Evolutionary conservation across 1,140 invertebrate genomes (phyloP).

Genomic region (Fopius arisanus): DNA sequence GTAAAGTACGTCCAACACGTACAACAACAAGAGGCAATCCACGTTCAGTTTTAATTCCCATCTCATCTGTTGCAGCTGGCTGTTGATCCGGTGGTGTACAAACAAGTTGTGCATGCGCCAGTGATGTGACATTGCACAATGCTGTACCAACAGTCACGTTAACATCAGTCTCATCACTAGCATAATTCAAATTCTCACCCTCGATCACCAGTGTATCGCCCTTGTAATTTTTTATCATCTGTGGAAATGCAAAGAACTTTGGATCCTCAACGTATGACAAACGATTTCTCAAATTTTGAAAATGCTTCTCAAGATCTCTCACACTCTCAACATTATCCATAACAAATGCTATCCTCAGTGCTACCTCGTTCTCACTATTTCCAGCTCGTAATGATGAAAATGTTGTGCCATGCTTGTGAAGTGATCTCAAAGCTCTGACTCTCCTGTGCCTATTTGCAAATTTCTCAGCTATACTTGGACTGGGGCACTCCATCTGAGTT

Average conservation of each 20-base stretch:
- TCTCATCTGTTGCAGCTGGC: conserved; percentile 87
- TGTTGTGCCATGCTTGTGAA: conserved; percentile 44
- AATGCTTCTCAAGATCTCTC: conserved; percentile 86
- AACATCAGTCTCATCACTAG: conserved; percentile 92
- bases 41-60: conserved; percentile 76
- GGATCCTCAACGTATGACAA: conserved; percentile 94
- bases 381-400: conserved; percentile 39
- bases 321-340: conserved; percentile 96
- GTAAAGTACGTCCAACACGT: conserved; percentile 83
- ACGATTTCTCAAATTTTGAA: conserved; percentile 78
- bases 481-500: conserved; percentile 94
- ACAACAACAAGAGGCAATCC: conserved; percentile 90
- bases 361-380: conserved; percentile 68
- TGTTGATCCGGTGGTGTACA: conserved; percentile 88
- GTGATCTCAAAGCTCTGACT: conserved; percentile 39
- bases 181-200: conserved; percentile 89
- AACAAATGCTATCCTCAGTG: conserved; percentile 84
- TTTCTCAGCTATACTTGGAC: conserved; percentile 73
- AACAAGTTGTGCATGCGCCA: conserved; percentile 86
- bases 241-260: conserved; percentile 86
- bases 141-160: conserved; percentile 89
- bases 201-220: conserved; percentile 96
- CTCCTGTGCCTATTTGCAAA: conserved; percentile 42
- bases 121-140: conserved; percentile 91
- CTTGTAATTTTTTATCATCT: conserved; percentile 88